Evolutionary conservation across 2,888 invertebrate species (phyloP), one percentile per base, ranked within the genome.

Genomic region (Spilosoma lubricipeda): DNA sequence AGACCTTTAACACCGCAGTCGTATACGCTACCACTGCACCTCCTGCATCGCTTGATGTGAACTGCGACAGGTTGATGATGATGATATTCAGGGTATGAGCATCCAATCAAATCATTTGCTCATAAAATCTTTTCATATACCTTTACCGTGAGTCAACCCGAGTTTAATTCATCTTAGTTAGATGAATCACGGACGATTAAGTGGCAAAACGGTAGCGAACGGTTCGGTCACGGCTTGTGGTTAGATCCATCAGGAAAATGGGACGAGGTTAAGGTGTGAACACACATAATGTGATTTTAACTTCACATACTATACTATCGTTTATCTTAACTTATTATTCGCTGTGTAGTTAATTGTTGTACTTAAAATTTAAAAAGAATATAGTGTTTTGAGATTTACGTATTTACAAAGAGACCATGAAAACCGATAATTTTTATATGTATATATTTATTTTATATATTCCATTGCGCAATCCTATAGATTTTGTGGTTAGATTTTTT

Each of bases 161-260:
- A 27, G 27, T 59, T 7, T 30, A 63, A 63, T 63, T 63, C 30
- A 30, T 63, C 18, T 59, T 18, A 18, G 18, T 63, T 18, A 30
- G 30, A 30, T 63, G 18, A 63, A 30, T 15, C 5, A 63, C 63
- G 18, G 3, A 30, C 30, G 63, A 63, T 18, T 63, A 63, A 63
- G 63, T 63, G 18, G 30, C 63, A 30, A 30, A 30, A 63, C 7
- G 63, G 30, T 27, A 63, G 30, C 30, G 30, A 63, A 63, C 1
- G 5, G 13, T 2, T 7, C 5, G 63, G 63, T 63, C 18, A 30
- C 59, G 63, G 7, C 30, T 63, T 63, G 63, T 18, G 63, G 63
- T 30, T 30, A 18, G 63, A 63, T 63, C 63, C 63, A 63, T 63
- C 63, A 63, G 63, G 63, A 30, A 63, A 63, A 63, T 30, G 18